Conservation (phyloP, 2,113 vertebrate species). For the Syngnathoides biaculeatus region DNA sequence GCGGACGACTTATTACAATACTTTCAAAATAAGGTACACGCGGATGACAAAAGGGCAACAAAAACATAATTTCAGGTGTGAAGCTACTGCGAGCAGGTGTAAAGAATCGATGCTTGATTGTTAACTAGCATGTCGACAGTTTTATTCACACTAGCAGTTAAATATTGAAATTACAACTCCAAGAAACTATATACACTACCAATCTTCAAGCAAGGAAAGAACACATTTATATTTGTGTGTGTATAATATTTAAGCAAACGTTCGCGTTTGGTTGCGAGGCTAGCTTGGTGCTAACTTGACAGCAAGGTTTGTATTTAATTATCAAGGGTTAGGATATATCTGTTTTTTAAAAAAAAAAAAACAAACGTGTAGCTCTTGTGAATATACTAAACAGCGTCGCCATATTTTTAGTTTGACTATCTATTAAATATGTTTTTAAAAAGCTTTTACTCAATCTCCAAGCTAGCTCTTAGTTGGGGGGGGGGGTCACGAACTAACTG, state of each 20-base stretch:
- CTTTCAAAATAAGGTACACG: constrained; percentile 14
- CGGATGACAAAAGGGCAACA: constrained; percentile 10
- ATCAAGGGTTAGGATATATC: too few relatives aligned
- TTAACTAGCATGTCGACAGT: not conserved
- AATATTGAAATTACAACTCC: not conserved
- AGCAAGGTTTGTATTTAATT: not conserved
- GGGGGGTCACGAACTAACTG: too few relatives aligned
- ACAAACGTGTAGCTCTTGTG: too few relatives aligned
- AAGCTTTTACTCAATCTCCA: too few relatives aligned
- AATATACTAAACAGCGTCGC: not conserved
- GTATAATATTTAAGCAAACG: too few relatives aligned
- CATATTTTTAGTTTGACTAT: not conserved
- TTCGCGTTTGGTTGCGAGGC: too few relatives aligned
- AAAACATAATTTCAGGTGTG: too few relatives aligned
- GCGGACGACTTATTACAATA: not conserved
- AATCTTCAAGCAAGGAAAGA: not conserved
- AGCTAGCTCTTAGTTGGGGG: too few relatives aligned
- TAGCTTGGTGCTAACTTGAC: not conserved
- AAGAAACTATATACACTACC: not conserved
- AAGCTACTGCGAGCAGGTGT: too few relatives aligned
- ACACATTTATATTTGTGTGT: not conserved
- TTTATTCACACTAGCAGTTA: not conserved
- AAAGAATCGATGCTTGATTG: not conserved
- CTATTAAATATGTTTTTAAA: not conserved
- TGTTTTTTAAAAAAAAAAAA: not conserved